phyloP scores from a whole-genome alignment of 92 coral and sea anemone genomes.

The Muricea muricata region DNA sequence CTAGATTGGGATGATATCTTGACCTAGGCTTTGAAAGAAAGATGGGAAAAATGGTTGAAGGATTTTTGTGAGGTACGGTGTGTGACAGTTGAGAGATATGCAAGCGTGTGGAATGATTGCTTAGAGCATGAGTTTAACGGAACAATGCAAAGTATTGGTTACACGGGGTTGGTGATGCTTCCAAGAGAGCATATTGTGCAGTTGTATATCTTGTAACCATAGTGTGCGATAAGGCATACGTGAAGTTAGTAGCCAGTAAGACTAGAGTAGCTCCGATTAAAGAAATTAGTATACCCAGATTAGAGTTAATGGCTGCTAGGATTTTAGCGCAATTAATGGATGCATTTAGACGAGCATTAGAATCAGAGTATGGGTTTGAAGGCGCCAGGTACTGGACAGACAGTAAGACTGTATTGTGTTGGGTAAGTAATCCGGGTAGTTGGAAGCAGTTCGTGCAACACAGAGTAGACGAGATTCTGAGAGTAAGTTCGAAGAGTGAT shows the following conservation, averaged over 20 bases:
- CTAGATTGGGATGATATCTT: not conserved
- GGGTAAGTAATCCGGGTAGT: not conserved
- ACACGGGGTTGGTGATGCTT: conserved; percentile 67
- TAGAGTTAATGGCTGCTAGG: not conserved
- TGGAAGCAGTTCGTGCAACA: conserved; percentile 64
- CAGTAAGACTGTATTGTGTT: not conserved
- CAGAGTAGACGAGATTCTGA: conserved; percentile 60
- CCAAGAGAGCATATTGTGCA: conserved; percentile 61
- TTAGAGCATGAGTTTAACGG: not conserved
- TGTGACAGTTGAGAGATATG: too few relatives aligned
- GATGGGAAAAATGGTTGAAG: not conserved
- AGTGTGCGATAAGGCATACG: not conserved
- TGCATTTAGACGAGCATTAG: not conserved
- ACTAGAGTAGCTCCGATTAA: conserved; percentile 72
- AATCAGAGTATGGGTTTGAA: not conserved
- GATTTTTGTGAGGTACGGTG: too few relatives aligned
- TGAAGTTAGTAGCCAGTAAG: conserved; percentile 50
- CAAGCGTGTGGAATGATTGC: not conserved
- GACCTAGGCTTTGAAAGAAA: too few relatives aligned
- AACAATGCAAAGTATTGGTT: not conserved
- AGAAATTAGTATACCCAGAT: conserved; percentile 52
- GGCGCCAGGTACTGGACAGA: not conserved
- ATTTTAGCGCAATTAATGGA: not conserved
- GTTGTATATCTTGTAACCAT: conserved; percentile 51
- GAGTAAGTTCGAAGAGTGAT: conserved; percentile 32